These are phyloP conservation scores for Periplaneta americana DNA, from an alignment of 1,140 invertebrate species.

Conservation along the genomic window DNA sequence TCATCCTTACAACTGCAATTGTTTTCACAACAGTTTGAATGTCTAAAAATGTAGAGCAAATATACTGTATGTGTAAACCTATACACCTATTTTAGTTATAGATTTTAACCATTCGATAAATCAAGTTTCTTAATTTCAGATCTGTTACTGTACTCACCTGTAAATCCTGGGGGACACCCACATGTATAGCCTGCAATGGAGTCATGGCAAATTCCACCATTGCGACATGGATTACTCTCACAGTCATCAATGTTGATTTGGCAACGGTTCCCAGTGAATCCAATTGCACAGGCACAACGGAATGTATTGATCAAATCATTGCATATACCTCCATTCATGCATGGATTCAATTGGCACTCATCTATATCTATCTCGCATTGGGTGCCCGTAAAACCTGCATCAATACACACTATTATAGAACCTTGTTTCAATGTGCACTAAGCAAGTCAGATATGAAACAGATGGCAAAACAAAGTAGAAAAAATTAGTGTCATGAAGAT, in stretches of 20 bases:
- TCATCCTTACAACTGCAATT: no score
- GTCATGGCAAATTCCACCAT: slow-evolving; percentile 82
- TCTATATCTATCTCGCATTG: slow-evolving; percentile 90
- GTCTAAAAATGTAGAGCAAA: no score
- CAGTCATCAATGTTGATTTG: slow-evolving; percentile 91
- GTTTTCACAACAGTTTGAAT: no score
- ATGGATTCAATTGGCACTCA: slow-evolving; percentile 83
- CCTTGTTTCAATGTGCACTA: not conserved
- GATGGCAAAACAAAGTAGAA: no score
- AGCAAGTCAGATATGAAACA: no score
- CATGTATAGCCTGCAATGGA: slow-evolving; percentile 80
- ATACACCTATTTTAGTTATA: no score
- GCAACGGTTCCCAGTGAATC: slow-evolving; percentile 79
- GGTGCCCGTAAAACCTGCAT: slow-evolving; percentile 81
- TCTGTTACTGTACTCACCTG: slow-evolving; percentile 50
- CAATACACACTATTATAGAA: not conserved
- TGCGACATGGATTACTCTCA: slow-evolving; percentile 73
- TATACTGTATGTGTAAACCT: no score
- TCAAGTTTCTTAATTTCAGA: no score
- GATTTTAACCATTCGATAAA: no score
- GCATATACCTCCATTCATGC: slow-evolving; percentile 79
- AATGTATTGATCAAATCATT: slow-evolving; percentile 84
- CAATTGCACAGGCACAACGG: slow-evolving; percentile 76
- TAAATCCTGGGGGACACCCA: slow-evolving; percentile 81
- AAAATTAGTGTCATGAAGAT: no score